Evolutionary conservation across 2,797 vertebrate genomes (phyloP).

Genomic region (Pipistrellus kuhlii): DNA sequence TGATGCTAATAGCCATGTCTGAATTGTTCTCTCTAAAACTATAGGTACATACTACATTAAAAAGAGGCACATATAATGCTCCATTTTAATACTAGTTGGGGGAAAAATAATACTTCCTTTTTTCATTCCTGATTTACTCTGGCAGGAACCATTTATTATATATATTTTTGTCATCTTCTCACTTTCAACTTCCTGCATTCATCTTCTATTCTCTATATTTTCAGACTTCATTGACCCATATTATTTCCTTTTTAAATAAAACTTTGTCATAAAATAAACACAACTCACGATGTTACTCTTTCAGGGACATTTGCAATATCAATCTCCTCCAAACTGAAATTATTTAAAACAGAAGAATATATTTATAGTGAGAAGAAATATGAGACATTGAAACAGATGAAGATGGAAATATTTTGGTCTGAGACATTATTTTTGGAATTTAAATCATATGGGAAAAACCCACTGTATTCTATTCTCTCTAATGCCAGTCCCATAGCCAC

Average conservation of each 20-base stretch:
- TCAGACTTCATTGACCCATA: background rate
- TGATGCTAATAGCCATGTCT: slow-evolving; percentile 49
- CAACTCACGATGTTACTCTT: slow-evolving; percentile 1
- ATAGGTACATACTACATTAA: background rate
- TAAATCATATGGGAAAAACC: background rate
- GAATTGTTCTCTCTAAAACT: slow-evolving; percentile 46
- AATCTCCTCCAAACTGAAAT: background rate
- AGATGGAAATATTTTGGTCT: background rate
- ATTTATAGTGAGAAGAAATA: slow-evolving; percentile 26
- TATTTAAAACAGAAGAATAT: slow-evolving; percentile 30
- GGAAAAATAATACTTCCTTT: background rate
- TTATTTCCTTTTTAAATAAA: slow-evolving; percentile 6
- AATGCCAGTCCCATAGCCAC: background rate
- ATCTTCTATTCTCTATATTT: slow-evolving; percentile 32
- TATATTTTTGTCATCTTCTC: background rate
- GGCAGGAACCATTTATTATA: background rate
- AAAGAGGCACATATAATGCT: background rate
- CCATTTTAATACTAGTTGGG: background rate
- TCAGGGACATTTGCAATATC: background rate
- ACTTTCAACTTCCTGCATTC: background rate
- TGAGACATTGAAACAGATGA: background rate
- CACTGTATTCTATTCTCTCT: background rate
- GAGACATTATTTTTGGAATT: slow-evolving; percentile 10
- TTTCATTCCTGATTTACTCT: background rate
- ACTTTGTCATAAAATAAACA: slow-evolving; percentile 51